phyloP scores from a whole-genome alignment of 2,113 vertebrate species.

The Perca fluviatilis region DNA sequence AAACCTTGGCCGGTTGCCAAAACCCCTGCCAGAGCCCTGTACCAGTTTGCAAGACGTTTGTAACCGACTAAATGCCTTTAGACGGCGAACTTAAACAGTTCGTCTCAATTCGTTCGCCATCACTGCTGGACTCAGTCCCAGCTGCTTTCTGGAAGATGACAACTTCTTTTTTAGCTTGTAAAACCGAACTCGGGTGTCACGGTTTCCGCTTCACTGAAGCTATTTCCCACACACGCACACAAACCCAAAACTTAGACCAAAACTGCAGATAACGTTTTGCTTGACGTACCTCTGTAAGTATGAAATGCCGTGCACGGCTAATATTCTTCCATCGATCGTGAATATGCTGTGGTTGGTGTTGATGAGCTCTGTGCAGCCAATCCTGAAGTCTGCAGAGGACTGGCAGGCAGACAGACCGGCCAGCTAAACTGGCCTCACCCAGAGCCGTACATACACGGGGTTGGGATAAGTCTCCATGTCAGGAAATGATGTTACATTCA shows the following conservation, averaged over 20 bases:
- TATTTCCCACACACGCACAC: neutral
- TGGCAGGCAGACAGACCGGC: constrained; percentile 25
- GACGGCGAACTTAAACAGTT: constrained; percentile 1
- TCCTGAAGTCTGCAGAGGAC: constrained; percentile 46
- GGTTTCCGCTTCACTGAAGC: constrained; percentile 45
- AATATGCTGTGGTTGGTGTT: constrained; percentile 2
- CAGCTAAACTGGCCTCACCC: constrained; percentile 26
- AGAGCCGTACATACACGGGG: constrained; percentile 30
- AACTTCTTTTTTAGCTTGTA: constrained; percentile 40
- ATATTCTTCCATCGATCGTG: constrained; percentile 41
- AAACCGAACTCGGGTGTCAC: constrained; percentile 36
- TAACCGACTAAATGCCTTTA: neutral
- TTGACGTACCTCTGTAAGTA: constrained; percentile 48
- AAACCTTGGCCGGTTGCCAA: constrained; percentile 26
- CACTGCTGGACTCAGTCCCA: constrained; percentile 39
- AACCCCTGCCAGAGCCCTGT: neutral
- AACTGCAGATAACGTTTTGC: neutral
- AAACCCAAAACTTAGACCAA: neutral
- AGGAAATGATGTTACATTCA: neutral
- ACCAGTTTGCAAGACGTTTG: neutral
- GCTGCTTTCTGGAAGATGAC: constrained; percentile 45
- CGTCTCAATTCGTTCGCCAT: neutral
- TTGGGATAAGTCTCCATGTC: neutral
- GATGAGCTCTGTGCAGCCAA: constrained; percentile 47
- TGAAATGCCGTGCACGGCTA: neutral